A percentile compares a stretch with the other conserved stretches of the same genome.
These are phyloP conservation scores for Styela clava DNA, from an alignment of 23 tunicate species.

Conservation along the genomic window DNA sequence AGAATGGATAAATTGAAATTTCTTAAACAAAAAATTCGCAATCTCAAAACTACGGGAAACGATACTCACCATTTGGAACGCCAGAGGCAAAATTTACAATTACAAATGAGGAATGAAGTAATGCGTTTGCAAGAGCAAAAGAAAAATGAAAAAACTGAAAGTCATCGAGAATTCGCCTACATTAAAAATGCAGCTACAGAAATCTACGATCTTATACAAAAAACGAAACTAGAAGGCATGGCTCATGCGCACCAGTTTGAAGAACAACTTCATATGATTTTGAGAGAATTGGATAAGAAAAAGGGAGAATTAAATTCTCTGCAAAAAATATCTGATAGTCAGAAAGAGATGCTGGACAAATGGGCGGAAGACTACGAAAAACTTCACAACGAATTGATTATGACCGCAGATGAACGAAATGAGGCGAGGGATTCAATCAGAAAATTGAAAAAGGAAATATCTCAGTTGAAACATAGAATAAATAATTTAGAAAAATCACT, in stretches of 20 bases:
- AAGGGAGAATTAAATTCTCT: constrained; percentile 40
- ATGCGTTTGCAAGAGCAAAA: constrained; percentile 23
- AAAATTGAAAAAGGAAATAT: constrained; percentile 12
- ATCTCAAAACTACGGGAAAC: constrained; percentile 30
- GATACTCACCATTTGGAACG: constrained; percentile 36
- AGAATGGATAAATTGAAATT: constrained; percentile 29
- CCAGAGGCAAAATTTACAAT: constrained; percentile 37
- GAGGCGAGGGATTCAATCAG: constrained; percentile 32
- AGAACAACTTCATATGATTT: constrained; percentile 46
- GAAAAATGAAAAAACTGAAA: constrained; percentile 28
- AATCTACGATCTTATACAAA: constrained; percentile 57
- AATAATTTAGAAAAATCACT: not conserved
- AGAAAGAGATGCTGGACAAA: constrained; percentile 23
- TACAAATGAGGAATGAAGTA: constrained; percentile 63
- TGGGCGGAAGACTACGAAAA: constrained; percentile 57
- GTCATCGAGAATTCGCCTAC: constrained; percentile 51
- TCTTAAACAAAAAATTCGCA: constrained; percentile 37
- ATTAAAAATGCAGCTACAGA: constrained; percentile 78
- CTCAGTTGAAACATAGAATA: not conserved
- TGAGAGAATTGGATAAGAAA: constrained; percentile 42
- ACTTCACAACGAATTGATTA: constrained; percentile 46
- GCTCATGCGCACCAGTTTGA: constrained; percentile 73
- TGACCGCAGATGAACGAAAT: constrained; percentile 41
- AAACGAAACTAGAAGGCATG: constrained; percentile 58
- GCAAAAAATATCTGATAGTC: constrained; percentile 34